phyloP scores from a whole-genome alignment of 2,888 invertebrate species.

The Microctonus aethiopoides region DNA sequence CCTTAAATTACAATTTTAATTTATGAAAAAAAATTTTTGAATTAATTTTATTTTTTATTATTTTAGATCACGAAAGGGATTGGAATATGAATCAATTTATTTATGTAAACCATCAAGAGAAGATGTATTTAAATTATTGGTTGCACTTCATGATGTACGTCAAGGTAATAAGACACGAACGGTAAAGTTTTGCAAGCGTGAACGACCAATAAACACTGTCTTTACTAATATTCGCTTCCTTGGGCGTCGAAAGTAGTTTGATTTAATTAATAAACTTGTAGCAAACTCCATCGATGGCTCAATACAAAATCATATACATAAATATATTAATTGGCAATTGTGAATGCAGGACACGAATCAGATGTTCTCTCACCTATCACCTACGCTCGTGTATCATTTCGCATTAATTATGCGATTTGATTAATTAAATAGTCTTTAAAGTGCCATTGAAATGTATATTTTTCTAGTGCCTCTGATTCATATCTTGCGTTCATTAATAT shows the following conservation, averaged over 20 bases:
- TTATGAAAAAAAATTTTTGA: background rate
- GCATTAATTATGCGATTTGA: background rate
- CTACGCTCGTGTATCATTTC: background rate
- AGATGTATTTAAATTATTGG: conserved; percentile 72
- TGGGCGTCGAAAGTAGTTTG: conserved; percentile 66
- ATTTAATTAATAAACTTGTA: background rate
- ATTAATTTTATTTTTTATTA: background rate
- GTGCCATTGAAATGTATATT: conserved; percentile 7
- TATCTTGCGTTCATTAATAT: background rate
- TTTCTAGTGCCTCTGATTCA: background rate
- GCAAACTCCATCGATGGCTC: background rate
- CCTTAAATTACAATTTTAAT: too few species aligned
- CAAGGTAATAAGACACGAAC: conserved; percentile 69
- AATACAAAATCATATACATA: background rate
- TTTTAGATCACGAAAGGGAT: conserved; percentile 57
- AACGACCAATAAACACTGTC: conserved; percentile 72
- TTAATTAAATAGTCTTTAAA: conserved; percentile 2
- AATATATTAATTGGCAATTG: background rate
- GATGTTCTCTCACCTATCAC: background rate
- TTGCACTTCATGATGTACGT: conserved; percentile 73
- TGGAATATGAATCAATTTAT: conserved; percentile 71
- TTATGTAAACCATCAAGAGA: conserved; percentile 74
- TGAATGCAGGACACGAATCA: background rate
- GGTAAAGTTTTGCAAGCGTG: conserved; percentile 75
- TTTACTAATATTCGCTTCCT: conserved; percentile 75